These are phyloP conservation scores for Microcebus griseorufus DNA, from an alignment of 2,113 vertebrate species.

Conservation along the genomic window DNA sequence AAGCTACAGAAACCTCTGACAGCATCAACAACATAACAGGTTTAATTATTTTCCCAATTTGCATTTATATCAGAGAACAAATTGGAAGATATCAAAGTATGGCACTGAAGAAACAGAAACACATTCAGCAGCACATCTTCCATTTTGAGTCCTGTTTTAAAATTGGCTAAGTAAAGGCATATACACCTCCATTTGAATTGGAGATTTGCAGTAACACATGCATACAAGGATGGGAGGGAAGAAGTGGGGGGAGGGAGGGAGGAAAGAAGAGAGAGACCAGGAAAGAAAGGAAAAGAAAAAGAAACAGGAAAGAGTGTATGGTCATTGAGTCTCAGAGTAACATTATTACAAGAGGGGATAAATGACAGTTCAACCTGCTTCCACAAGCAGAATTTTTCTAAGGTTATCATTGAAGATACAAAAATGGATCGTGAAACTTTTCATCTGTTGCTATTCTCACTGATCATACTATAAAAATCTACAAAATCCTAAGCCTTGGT, in stretches of 20 bases:
- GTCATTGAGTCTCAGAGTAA: conserved; percentile 46
- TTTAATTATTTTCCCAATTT: conserved; percentile 51
- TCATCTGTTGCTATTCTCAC: conserved; percentile 50
- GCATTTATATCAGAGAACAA: conserved; percentile 2
- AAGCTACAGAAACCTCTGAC: conserved; percentile 54
- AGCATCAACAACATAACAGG: conserved; percentile 29
- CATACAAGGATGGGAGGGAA: not conserved
- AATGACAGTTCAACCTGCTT: conserved; percentile 40
- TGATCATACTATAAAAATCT: conserved; percentile 60
- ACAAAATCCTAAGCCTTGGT: conserved; percentile 60
- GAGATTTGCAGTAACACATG: conserved; percentile 49
- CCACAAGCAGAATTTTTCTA: conserved; percentile 48
- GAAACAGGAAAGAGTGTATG: not conserved
- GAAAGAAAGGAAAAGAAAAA: conserved; percentile 23
- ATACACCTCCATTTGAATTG: conserved; percentile 25
- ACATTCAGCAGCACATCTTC: conserved; percentile 34
- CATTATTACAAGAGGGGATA: not conserved
- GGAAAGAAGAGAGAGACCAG: not conserved
- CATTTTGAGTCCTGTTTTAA: conserved; percentile 39
- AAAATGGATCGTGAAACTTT: conserved; percentile 59
- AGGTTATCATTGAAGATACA: conserved; percentile 51
- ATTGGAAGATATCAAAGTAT: conserved; percentile 50
- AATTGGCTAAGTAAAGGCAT: conserved; percentile 63
- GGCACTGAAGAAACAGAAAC: conserved; percentile 70
- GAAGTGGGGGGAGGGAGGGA: not conserved